phyloP scores from a whole-genome alignment of 2,113 vertebrate species.

The Polyodon spathula region DNA sequence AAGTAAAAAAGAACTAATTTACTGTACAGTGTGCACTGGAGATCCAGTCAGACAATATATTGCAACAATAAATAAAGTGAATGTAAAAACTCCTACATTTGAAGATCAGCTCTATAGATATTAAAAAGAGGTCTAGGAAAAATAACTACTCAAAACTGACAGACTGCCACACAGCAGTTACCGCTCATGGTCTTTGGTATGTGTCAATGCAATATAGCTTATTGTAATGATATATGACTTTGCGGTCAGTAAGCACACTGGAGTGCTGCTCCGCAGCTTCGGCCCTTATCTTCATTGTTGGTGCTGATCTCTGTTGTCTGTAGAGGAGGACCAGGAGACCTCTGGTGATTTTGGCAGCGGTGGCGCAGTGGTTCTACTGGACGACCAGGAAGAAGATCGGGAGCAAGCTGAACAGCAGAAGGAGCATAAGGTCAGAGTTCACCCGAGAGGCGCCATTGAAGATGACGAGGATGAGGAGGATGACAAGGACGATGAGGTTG shows the following conservation, averaged over 20 bases:
- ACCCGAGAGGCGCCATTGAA: slow-evolving; percentile 70
- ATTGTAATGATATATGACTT: too few relatives aligned
- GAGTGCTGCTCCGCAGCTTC: too few relatives aligned
- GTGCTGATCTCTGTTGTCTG: too few relatives aligned
- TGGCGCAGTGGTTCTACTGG: slow-evolving; percentile 70
- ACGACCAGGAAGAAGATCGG: slow-evolving; percentile 78
- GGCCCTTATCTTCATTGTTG: too few relatives aligned
- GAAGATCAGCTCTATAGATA: too few relatives aligned
- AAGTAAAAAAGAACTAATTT: slow-evolving; percentile 31
- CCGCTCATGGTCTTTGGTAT: too few relatives aligned
- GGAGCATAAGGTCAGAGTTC: slow-evolving; percentile 68
- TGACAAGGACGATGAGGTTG: slow-evolving; percentile 85
- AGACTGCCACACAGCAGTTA: too few relatives aligned
- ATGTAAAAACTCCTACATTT: too few relatives aligned
- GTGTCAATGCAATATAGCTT: too few relatives aligned
- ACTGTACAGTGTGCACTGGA: too few relatives aligned
- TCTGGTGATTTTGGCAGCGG: slow-evolving; percentile 93
- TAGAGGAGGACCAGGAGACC: slow-evolving; percentile 87
- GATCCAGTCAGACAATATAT: neutral
- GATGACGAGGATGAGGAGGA: slow-evolving; percentile 90
- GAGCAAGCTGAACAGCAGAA: slow-evolving; percentile 63
- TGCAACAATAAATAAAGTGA: neutral
- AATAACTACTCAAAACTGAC: too few relatives aligned
- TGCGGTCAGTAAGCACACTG: neutral
- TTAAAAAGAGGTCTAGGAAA: too few relatives aligned